Evolutionary conservation across 1,140 invertebrate genomes (phyloP).

Genomic region (Drosophila baimaii): DNA sequence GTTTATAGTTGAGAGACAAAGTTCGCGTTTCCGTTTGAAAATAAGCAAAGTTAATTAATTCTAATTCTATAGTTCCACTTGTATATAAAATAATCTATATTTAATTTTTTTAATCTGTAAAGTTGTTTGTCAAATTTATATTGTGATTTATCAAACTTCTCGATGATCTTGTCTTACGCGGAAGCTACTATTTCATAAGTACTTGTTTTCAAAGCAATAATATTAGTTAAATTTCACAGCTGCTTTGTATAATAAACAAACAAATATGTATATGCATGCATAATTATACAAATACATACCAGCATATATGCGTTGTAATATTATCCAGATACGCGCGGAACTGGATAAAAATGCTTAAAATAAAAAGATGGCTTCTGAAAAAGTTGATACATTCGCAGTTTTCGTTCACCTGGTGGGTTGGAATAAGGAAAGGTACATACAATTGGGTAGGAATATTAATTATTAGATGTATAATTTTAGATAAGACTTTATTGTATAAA

Average conservation of each 20-base stretch:
- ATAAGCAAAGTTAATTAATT: neutral
- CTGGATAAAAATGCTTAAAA: slow-evolving; percentile 4
- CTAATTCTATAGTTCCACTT: neutral
- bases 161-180: neutral
- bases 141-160: neutral
- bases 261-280: neutral
- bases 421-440: too few species aligned
- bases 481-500: slow-evolving; percentile 1
- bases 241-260: slow-evolving; percentile 6
- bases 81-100: neutral
- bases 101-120: neutral
- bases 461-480: too few species aligned
- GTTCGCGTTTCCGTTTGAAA: neutral
- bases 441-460: too few species aligned
- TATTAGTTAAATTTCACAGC: neutral
- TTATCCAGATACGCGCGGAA: neutral
- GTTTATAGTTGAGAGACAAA: neutral
- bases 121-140: neutral
- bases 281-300: neutral
- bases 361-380: slow-evolving; percentile 20
- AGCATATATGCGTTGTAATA: neutral
- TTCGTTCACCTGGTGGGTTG: neutral
- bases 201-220: neutral
- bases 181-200: slow-evolving; percentile 5
- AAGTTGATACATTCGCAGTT: neutral